Percentiles rank a stretch among this genome's conserved stretches.
These are phyloP conservation scores for Valencia hispanica DNA, from an alignment of 2,797 vertebrate species.

Conservation along the genomic window DNA sequence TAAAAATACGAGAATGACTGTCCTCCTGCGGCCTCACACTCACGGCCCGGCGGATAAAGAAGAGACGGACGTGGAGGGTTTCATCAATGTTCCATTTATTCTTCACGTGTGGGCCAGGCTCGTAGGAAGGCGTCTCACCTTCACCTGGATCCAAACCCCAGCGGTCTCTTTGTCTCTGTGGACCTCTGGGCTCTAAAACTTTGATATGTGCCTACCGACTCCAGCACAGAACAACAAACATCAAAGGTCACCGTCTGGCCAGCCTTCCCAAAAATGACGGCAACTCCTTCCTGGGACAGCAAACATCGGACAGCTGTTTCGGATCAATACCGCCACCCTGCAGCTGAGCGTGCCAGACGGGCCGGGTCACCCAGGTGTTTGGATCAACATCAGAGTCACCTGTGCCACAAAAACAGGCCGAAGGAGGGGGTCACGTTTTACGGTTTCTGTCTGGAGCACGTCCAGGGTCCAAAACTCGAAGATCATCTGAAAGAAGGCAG, in stretches of 20 bases:
- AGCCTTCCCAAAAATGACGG: slow-evolving; percentile 33
- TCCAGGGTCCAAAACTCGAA: too few species aligned
- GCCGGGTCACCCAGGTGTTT: slow-evolving; percentile 30
- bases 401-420: background rate
- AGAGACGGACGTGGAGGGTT: slow-evolving; percentile 28
- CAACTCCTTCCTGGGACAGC: slow-evolving; percentile 27
- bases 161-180: slow-evolving; percentile 39
- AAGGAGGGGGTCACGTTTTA: too few species aligned
- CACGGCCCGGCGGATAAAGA: slow-evolving; percentile 46
- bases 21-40: slow-evolving; percentile 37
- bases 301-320: slow-evolving; percentile 70
- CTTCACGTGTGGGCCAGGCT: slow-evolving; percentile 26
- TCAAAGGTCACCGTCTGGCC: slow-evolving; percentile 54
- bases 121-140: too few species aligned
- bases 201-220: slow-evolving; percentile 35
- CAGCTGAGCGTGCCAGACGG: background rate
- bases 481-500: too few species aligned
- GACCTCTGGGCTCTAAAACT: slow-evolving; percentile 10
- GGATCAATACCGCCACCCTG: slow-evolving; percentile 70
- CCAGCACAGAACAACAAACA: slow-evolving; percentile 54
- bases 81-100: slow-evolving; percentile 45
- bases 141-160: slow-evolving; percentile 41
- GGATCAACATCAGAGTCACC: slow-evolving; percentile 41
- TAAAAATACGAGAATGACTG: slow-evolving; percentile 69
- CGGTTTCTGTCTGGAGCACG: too few species aligned